These are phyloP conservation scores for Sphinx pinastri DNA, from an alignment of 2,888 invertebrate genomes.

Conservation along the genomic window DNA sequence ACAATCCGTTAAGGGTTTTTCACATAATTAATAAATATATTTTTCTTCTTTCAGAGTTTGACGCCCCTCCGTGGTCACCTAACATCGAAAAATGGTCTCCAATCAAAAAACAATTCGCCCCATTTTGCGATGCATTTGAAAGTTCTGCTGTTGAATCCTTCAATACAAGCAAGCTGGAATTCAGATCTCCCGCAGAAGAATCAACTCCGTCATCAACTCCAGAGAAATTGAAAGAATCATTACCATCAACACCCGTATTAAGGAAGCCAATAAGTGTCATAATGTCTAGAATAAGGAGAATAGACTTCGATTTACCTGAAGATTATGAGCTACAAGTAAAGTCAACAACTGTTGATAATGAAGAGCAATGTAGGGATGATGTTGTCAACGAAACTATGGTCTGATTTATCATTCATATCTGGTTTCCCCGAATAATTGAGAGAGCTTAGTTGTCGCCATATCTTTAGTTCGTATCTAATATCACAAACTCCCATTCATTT, in stretches of 20 bases:
- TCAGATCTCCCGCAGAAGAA: conserved; percentile 31
- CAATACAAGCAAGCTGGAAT: neutral
- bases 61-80: neutral
- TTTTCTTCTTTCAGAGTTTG: conserved; percentile 1
- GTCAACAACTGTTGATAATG: neutral
- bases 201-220: too few species aligned
- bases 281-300: conserved; percentile 2
- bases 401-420: neutral
- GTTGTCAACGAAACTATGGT: neutral
- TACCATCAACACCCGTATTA: neutral
- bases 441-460: too few species aligned
- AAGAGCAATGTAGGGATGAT: neutral
- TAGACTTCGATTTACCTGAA: conserved; percentile 47
- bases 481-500: too few species aligned
- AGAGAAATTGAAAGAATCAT: neutral
- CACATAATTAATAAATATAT: neutral
- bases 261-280: conserved; percentile 1
- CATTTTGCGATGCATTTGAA: neutral
- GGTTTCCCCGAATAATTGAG: neutral
- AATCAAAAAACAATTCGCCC: neutral
- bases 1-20: neutral
- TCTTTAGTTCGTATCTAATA: too few species aligned
- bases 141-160: conserved; percentile 15
- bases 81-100: neutral
- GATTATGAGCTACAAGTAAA: conserved; percentile 28